Percentiles rank a stretch among this genome's conserved stretches.
These are phyloP conservation scores for Neria commutata DNA, from an alignment of 2,888 invertebrate species.

Conservation along the genomic window DNA sequence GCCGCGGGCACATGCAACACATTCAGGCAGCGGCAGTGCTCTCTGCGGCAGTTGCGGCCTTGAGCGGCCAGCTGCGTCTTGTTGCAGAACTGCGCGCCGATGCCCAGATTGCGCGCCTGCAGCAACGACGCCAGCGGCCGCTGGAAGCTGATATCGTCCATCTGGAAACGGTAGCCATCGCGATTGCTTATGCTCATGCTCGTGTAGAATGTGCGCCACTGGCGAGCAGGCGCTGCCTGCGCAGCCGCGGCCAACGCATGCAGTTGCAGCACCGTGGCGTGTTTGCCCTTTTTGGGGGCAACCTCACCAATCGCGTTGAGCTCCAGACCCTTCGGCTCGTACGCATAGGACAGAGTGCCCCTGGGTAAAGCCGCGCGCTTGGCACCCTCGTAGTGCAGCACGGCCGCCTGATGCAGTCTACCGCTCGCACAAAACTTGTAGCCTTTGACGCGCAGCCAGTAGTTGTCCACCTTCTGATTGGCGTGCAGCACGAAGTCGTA, in stretches of 20 bases:
- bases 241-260: slow-evolving; percentile 34
- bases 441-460: slow-evolving; percentile 56
- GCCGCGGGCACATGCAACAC: slow-evolving; percentile 54
- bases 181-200: slow-evolving; percentile 45
- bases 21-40: slow-evolving; percentile 52
- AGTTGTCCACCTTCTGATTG: slow-evolving; percentile 47
- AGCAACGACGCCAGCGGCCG: slow-evolving; percentile 49
- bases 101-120: slow-evolving; percentile 51
- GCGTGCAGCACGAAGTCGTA: slow-evolving; percentile 54
- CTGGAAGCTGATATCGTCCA: slow-evolving; percentile 52
- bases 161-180: slow-evolving; percentile 47
- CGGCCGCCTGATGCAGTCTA: slow-evolving; percentile 51
- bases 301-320: slow-evolving; percentile 48
- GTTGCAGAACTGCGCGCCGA: slow-evolving; percentile 50
- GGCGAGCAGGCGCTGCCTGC: slow-evolving; percentile 33
- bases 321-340: slow-evolving; percentile 39
- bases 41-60: slow-evolving; percentile 47
- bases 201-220: slow-evolving; percentile 45
- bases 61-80: slow-evolving; percentile 44
- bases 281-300: slow-evolving; percentile 16
- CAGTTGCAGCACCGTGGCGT: slow-evolving; percentile 41
- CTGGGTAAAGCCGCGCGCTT: slow-evolving; percentile 35
- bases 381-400: slow-evolving; percentile 51
- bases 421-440: slow-evolving; percentile 46
- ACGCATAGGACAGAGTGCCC: slow-evolving; percentile 42